Conservation (phyloP, 2,888 invertebrate genomes). For the Nomada ruficornis region DNA sequence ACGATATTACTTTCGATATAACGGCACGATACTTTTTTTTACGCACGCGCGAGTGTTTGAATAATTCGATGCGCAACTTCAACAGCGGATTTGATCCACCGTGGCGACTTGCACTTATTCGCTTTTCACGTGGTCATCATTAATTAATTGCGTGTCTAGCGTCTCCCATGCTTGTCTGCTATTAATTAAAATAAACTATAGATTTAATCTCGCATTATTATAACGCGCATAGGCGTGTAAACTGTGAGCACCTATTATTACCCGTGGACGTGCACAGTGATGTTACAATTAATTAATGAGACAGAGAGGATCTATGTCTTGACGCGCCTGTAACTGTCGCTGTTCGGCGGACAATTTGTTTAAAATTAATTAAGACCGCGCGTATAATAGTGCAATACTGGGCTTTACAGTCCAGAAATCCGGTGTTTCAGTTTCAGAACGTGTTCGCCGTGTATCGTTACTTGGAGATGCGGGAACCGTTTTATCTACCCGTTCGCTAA, state of each 20-base stretch:
- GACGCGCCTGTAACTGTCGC: conserved; percentile 22
- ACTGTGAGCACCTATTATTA: conserved; percentile 3
- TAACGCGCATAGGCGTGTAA: neutral
- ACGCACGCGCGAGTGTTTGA: too few relatives aligned
- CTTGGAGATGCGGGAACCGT: conserved; percentile 23
- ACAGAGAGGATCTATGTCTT: conserved; percentile 9
- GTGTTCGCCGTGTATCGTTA: conserved; percentile 22
- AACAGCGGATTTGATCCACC: too few relatives aligned
- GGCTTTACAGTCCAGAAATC: conserved; percentile 62
- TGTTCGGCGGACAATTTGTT: conserved; percentile 47
- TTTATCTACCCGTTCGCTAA: conserved; percentile 7
- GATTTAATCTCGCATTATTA: neutral
- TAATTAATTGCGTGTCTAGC: neutral
- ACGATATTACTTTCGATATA: conserved; percentile 75
- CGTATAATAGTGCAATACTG: conserved; percentile 1
- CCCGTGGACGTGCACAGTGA: neutral
- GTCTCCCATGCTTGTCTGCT: neutral
- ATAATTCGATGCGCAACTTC: too few relatives aligned
- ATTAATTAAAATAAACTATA: conserved; percentile 22
- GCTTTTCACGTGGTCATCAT: neutral
- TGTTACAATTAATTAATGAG: conserved; percentile 32
- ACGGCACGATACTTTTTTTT: conserved; percentile 64
- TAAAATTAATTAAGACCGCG: conserved; percentile 49
- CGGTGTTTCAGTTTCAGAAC: conserved; percentile 47
- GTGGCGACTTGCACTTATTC: neutral